phyloP scores from a whole-genome alignment of 2,888 invertebrate genomes.

The Drosophila borealis region DNA sequence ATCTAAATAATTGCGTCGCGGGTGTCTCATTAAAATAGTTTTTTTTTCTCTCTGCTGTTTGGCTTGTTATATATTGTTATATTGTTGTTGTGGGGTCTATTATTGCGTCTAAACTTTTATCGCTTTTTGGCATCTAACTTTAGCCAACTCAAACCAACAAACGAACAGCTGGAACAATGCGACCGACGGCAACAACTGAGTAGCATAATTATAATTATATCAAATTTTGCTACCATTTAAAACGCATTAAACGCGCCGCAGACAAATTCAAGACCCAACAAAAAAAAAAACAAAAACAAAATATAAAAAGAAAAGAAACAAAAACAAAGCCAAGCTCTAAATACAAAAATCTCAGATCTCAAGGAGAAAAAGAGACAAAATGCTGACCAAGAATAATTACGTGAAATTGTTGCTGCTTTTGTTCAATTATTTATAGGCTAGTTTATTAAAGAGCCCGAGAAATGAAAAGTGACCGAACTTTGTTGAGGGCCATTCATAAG shows the following conservation, averaged over 20 bases:
- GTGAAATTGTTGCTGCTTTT: slow-evolving; percentile 58
- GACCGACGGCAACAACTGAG: slow-evolving; percentile 37
- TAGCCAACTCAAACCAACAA: slow-evolving; percentile 13
- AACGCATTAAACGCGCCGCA: slow-evolving; percentile 77
- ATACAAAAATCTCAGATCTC: slow-evolving; percentile 21
- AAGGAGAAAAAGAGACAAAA: slow-evolving; percentile 33
- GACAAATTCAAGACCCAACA: slow-evolving; percentile 22
- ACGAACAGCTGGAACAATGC: slow-evolving; percentile 49
- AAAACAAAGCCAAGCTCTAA: slow-evolving; percentile 8
- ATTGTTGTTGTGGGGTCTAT: slow-evolving; percentile 41
- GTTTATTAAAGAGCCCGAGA: slow-evolving; percentile 55
- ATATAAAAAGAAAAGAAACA: neutral
- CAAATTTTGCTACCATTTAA: slow-evolving; percentile 82
- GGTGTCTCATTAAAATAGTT: slow-evolving; percentile 56
- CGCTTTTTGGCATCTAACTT: slow-evolving; percentile 54
- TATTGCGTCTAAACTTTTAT: slow-evolving; percentile 63
- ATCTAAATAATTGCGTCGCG: slow-evolving; percentile 50
- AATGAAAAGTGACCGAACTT: slow-evolving; percentile 55
- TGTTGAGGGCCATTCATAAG: slow-evolving; percentile 51
- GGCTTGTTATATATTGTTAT: slow-evolving; percentile 37
- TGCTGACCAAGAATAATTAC: slow-evolving; percentile 57
- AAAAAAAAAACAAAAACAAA: slow-evolving; percentile 6
- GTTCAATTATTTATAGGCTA: slow-evolving; percentile 77
- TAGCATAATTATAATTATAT: slow-evolving; percentile 79
- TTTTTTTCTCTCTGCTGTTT: slow-evolving; percentile 24